phyloP scores from a whole-genome alignment of 2,113 vertebrate species.

The Peromyscus polionotus region DNA sequence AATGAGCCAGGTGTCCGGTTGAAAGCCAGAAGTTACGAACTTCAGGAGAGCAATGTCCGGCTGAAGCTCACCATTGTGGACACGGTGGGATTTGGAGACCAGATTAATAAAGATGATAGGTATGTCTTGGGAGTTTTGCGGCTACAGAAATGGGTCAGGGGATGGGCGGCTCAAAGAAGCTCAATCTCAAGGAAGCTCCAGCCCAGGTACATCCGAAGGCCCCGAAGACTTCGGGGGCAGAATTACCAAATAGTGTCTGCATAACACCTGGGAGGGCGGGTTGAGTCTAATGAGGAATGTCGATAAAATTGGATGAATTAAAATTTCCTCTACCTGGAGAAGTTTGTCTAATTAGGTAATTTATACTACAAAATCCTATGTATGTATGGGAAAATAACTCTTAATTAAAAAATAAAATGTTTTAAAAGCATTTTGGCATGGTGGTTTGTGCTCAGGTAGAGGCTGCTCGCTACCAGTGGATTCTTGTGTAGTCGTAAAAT shows the following conservation, averaged over 20 bases:
- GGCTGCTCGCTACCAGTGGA: not conserved
- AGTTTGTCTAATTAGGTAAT: constrained; percentile 15
- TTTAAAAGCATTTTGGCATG: constrained; percentile 18
- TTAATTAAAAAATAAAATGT: constrained; percentile 12
- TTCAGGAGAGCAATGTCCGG: constrained; percentile 91
- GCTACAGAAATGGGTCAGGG: not conserved
- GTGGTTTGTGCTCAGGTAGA: not conserved
- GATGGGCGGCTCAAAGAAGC: not conserved
- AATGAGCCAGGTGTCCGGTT: constrained; percentile 91
- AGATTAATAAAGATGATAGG: constrained; percentile 94
- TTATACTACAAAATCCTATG: not conserved
- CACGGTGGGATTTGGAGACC: constrained; percentile 91
- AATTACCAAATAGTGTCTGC: not conserved
- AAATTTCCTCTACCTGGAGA: not conserved
- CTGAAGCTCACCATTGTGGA: constrained; percentile 92
- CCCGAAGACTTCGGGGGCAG: not conserved
- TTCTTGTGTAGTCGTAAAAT: not conserved
- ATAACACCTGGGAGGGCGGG: not conserved
- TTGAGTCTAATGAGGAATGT: not conserved
- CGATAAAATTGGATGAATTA: not conserved
- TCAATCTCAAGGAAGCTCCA: not conserved
- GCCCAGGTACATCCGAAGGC: not conserved
- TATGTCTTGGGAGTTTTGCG: constrained; percentile 53
- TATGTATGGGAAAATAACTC: not conserved
- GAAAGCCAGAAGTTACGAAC: constrained; percentile 92